phyloP scores from a whole-genome alignment of 2,113 vertebrate species.

The Oreotrochilus melanogaster region DNA sequence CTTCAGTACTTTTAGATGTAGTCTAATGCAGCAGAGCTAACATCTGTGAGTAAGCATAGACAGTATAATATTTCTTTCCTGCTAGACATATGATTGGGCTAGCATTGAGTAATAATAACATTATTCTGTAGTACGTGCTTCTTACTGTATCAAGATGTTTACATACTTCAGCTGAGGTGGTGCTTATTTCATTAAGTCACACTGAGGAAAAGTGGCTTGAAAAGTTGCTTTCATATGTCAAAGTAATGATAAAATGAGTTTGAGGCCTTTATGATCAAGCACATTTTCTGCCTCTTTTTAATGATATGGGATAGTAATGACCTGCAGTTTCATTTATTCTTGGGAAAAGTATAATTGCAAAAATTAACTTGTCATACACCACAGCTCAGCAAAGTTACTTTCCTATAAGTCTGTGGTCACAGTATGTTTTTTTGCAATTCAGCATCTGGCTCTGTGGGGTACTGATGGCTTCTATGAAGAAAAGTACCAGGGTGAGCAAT shows the following conservation, averaged over 20 bases:
- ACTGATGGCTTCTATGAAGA: conserved; percentile 88
- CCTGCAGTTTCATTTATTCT: conserved; percentile 83
- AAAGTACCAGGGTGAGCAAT: conserved; percentile 86
- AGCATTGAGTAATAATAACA: conserved; percentile 35
- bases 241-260: conserved; percentile 72
- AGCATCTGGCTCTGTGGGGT: conserved; percentile 88
- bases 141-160: conserved; percentile 51
- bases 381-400: conserved; percentile 84
- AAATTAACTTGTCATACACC: conserved; percentile 88
- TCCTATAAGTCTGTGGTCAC: conserved; percentile 83
- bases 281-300: conserved; percentile 75
- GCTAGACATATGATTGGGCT: neutral
- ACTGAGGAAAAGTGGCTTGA: conserved; percentile 57
- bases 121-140: conserved; percentile 30
- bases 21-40: conserved; percentile 36
- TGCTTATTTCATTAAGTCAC: conserved; percentile 72
- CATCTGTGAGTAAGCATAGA: conserved; percentile 36
- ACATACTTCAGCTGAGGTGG: conserved; percentile 64
- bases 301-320: conserved; percentile 78
- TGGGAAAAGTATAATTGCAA: conserved; percentile 86
- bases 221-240: conserved; percentile 76
- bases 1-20: conserved; percentile 10
- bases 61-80: conserved; percentile 17
- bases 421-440: conserved; percentile 87
- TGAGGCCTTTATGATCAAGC: conserved; percentile 75